Evolutionary conservation across 1,140 invertebrate species (phyloP), one percentile per base, ranked within the genome.

Genomic region (Orussus abietinus): DNA sequence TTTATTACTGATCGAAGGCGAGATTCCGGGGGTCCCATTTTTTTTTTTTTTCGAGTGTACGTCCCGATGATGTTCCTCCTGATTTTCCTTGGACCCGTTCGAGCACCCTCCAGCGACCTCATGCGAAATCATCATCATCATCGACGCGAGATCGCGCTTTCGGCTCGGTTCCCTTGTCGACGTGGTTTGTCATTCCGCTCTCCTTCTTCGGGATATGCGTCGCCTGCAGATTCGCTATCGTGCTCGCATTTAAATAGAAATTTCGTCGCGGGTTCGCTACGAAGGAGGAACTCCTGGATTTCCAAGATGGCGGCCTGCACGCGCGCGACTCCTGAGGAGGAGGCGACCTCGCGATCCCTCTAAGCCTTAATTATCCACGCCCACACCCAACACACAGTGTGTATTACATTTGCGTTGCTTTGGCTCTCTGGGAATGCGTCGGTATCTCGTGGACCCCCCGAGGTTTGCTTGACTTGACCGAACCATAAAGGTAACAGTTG

Each of bases 401-500:
- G 64, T 74, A 70, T 72, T 72, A 69, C 62, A 68, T 74, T 74
- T 74, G 66, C 71, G 71, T 75, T 76, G 75, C 75, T 77, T 77
- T 76, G 75, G 75, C 74, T 75, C 74, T 70, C 66, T 75, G 69
- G 74, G 75, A 76, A 76, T 77, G 75, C 72, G 68, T 75, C 74
- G 73, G 66, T 75, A 72, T 75, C 69, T 74, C 69, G 71, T 73
- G 67, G 70, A 75, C 61, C 66, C 69, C 72, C 62, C 55, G 67
- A 74, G 74, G 70, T 76, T 76, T 76, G 72, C 73, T 75, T 73
- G 65, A 74, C 62, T 73, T 72, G 63, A 76, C 64, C 65, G 64
- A 73, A 71, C 66, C 53, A 69, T 68, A 70, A 64, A 72, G 69
- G 69, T 73, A 73, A 72, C 67, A 70, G 70, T 72, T 73, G 69